phyloP scores from a whole-genome alignment of 2,888 invertebrate genomes.

The Pachymerium ferrugineum region DNA sequence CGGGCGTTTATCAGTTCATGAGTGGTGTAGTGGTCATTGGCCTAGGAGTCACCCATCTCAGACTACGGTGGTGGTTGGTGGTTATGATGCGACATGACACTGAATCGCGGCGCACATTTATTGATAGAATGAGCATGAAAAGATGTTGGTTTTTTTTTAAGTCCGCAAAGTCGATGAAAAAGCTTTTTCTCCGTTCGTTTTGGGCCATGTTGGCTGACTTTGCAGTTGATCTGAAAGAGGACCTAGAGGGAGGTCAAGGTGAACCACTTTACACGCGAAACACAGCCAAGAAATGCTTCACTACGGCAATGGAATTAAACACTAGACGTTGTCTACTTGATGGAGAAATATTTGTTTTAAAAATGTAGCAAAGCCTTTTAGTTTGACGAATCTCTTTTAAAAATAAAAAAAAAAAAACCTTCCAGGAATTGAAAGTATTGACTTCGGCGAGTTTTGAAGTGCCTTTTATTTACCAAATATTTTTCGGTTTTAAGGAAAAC shows the following conservation, averaged over 20 bases:
- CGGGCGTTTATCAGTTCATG: constrained; percentile 16
- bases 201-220: not conserved
- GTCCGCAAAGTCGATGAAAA: too few relatives aligned
- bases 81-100: constrained; percentile 27
- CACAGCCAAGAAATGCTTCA: constrained; percentile 15
- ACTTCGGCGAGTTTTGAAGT: too few relatives aligned
- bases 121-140: constrained; percentile 27
- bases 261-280: constrained; percentile 32
- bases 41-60: constrained; percentile 27
- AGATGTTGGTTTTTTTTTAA: too few relatives aligned
- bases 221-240: constrained; percentile 1
- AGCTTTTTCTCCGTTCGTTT: not conserved
- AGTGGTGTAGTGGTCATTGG: constrained; percentile 23
- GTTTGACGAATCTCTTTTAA: too few relatives aligned
- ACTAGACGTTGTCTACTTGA: constrained; percentile 26
- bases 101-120: constrained; percentile 27
- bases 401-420: too few relatives aligned
- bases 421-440: too few relatives aligned
- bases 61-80: constrained; percentile 11
- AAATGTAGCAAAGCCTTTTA: too few relatives aligned
- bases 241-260: constrained; percentile 29
- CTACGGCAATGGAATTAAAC: not conserved
- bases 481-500: too few relatives aligned
- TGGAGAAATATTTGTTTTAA: too few relatives aligned
- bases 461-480: too few relatives aligned